phyloP scores from a whole-genome alignment of 2,888 invertebrate species.

The Cremastobaeus sp. region DNA sequence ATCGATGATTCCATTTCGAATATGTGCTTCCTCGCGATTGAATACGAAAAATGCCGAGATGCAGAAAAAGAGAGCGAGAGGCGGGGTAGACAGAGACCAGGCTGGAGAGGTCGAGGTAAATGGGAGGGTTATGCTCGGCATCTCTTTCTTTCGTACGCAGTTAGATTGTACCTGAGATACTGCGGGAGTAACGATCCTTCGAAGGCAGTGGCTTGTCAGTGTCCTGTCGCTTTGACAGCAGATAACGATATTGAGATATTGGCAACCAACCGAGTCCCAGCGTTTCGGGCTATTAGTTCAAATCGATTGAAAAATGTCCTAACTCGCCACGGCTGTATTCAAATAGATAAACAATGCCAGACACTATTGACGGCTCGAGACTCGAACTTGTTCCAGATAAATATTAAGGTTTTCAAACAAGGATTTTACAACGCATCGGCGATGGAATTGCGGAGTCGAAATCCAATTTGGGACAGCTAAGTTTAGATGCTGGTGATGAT shows the following conservation, averaged over 20 bases:
- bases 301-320: slow-evolving; percentile 53
- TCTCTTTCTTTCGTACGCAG: slow-evolving; percentile 60
- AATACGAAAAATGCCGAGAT: slow-evolving; percentile 34
- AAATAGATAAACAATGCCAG: slow-evolving; percentile 33
- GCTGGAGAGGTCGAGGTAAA: slow-evolving; percentile 28
- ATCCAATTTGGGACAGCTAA: too few species aligned
- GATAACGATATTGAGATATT: slow-evolving; percentile 73
- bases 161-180: slow-evolving; percentile 65
- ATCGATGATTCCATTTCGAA: slow-evolving; percentile 72
- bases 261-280: slow-evolving; percentile 64
- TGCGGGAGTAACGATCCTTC: slow-evolving; percentile 63
- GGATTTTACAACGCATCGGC: too few species aligned
- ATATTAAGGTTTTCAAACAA: too few species aligned
- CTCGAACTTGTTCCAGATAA: background rate
- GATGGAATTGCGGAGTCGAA: too few species aligned
- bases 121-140: slow-evolving; percentile 49
- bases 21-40: slow-evolving; percentile 30
- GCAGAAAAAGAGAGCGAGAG: slow-evolving; percentile 18
- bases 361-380: slow-evolving; percentile 8
- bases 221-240: slow-evolving; percentile 65
- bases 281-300: slow-evolving; percentile 66
- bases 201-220: slow-evolving; percentile 63
- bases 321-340: slow-evolving; percentile 16
- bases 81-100: slow-evolving; percentile 1
- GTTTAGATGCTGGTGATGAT: too few species aligned